Percentiles rank a stretch among this genome's conserved stretches.
phyloP scores from a whole-genome alignment of 2,113 vertebrate species.

The Herpetotheres cachinnans region DNA sequence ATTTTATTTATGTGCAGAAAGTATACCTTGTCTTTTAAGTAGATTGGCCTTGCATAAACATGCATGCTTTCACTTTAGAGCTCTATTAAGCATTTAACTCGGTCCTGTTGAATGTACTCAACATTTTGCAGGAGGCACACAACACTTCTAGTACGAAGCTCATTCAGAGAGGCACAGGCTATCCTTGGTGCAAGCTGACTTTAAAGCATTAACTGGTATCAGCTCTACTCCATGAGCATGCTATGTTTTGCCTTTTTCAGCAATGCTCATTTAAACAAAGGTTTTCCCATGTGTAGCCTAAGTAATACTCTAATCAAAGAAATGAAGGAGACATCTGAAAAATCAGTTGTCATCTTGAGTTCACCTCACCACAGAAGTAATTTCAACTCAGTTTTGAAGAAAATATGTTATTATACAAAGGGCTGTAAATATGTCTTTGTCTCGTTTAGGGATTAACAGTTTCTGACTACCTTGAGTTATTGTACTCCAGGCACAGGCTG shows the following conservation, averaged over 20 bases:
- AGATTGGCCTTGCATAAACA: background rate
- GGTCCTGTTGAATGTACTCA: background rate
- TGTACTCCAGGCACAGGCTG: background rate
- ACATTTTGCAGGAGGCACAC: background rate
- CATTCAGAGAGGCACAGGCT: background rate
- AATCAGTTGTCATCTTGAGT: background rate
- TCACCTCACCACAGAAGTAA: background rate
- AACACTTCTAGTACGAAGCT: background rate
- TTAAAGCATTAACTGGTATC: background rate
- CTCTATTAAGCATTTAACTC: background rate
- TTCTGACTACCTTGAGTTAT: background rate
- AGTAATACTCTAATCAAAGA: background rate
- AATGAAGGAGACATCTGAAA: background rate
- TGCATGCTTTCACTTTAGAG: background rate
- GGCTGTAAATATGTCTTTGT: background rate
- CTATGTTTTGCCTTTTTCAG: conserved; percentile 20
- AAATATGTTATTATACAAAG: background rate
- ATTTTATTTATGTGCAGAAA: background rate
- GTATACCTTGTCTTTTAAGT: background rate
- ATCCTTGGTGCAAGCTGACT: background rate
- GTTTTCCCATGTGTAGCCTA: background rate
- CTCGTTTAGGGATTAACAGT: background rate
- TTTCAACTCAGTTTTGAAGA: background rate
- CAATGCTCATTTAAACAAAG: background rate
- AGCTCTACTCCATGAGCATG: background rate